Conservation (phyloP, 2,797 vertebrate genomes). For the Chrysolophus pictus region DNA sequence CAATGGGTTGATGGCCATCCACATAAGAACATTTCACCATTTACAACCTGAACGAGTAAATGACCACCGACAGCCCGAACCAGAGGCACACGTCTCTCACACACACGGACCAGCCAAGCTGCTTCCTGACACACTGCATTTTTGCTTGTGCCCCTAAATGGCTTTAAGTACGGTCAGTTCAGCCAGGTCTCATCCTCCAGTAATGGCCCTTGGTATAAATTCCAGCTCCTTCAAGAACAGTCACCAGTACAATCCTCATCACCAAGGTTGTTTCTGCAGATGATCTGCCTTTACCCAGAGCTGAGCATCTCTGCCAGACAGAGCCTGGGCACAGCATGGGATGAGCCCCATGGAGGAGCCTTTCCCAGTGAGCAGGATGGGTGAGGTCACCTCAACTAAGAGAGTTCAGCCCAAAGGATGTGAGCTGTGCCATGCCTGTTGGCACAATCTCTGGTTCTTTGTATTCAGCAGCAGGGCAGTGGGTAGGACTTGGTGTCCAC, state of each 20-base stretch:
- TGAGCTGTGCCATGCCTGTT: not conserved
- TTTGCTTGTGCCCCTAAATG: not conserved
- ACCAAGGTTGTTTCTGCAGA: not conserved
- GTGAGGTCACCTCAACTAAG: not conserved
- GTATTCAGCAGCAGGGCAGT: not conserved
- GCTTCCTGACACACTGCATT: not conserved
- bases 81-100: rapidly evolving
- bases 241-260: rapidly evolving
- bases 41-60: not conserved
- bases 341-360: not conserved
- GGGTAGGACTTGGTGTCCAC: rapidly evolving
- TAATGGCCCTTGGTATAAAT: not conserved
- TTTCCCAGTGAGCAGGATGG: not conserved
- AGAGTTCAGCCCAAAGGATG: not conserved
- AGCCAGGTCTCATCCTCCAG: not conserved
- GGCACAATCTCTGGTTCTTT: not conserved
- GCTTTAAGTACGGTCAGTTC: not conserved
- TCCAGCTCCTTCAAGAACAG: not conserved
- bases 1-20: not conserved
- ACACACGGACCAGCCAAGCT: not conserved
- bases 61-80: not conserved
- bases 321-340: not conserved
- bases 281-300: not conserved
- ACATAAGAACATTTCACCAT: not conserved
- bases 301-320: not conserved